Evolutionary conservation across 2,113 vertebrate genomes (phyloP).

Genomic region (Toxotes jaculatrix): DNA sequence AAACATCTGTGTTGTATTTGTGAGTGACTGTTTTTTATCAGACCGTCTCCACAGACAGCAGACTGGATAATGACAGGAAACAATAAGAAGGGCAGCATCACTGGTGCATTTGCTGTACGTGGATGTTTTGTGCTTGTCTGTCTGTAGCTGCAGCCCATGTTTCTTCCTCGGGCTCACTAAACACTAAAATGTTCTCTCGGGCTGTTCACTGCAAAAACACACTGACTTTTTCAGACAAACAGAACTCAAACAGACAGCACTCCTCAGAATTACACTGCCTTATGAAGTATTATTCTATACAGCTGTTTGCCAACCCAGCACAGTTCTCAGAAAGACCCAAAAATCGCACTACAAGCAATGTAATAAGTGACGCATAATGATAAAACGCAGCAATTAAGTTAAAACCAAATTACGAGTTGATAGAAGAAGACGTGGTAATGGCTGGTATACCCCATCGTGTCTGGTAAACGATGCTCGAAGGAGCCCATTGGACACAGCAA

Average conservation of each 20-base stretch:
- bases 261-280: slow-evolving; percentile 39
- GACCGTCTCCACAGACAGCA: slow-evolving; percentile 47
- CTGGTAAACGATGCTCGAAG: slow-evolving; percentile 78
- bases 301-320: slow-evolving; percentile 54
- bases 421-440: slow-evolving; percentile 78
- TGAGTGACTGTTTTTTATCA: slow-evolving; percentile 27
- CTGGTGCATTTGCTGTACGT: slow-evolving; percentile 35
- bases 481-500: slow-evolving; percentile 75
- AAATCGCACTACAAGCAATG: slow-evolving; percentile 68
- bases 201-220: slow-evolving; percentile 23
- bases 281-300: slow-evolving; percentile 65
- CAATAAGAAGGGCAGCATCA: slow-evolving; percentile 20
- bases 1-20: slow-evolving; percentile 54
- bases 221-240: slow-evolving; percentile 25
- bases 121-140: slow-evolving; percentile 32
- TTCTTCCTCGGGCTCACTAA: slow-evolving; percentile 43
- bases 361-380: slow-evolving; percentile 74
- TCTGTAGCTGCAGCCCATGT: slow-evolving; percentile 25
- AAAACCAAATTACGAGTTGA: slow-evolving; percentile 78
- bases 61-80: slow-evolving; percentile 56
- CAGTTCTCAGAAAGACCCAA: slow-evolving; percentile 43
- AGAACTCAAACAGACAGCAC: slow-evolving; percentile 30
- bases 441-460: slow-evolving; percentile 68
- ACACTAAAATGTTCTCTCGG: slow-evolving; percentile 37
- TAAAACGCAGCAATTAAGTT: slow-evolving; percentile 72